These are phyloP conservation scores for Sinocyclocheilus anophthalmus DNA, from an alignment of 2,113 vertebrate genomes.

Conservation along the genomic window DNA sequence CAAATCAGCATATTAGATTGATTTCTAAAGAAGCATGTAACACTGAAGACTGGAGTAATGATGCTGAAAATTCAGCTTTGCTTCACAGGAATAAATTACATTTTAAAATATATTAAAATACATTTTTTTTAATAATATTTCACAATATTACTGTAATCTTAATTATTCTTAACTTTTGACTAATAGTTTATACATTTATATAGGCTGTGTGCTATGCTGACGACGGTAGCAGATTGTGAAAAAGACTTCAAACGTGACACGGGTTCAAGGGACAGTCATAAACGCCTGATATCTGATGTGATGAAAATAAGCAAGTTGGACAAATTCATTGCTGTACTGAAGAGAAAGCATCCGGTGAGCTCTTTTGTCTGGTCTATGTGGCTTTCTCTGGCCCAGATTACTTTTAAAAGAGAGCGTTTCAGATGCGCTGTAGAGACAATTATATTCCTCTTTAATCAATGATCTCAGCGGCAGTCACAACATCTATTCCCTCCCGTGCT, in stretches of 20 bases:
- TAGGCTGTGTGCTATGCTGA: neutral
- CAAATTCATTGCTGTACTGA: neutral
- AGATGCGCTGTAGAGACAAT: neutral
- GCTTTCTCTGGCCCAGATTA: conserved; percentile 27
- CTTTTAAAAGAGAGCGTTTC: conserved; percentile 30
- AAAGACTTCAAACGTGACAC: neutral
- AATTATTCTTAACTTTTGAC: neutral
- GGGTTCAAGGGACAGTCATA: neutral
- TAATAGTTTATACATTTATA: too few relatives aligned
- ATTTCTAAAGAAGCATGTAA: neutral
- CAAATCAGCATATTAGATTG: neutral
- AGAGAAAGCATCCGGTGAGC: conserved; percentile 14
- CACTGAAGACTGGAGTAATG: neutral
- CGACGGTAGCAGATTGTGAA: neutral
- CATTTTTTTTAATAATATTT: too few relatives aligned
- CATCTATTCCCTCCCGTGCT: neutral
- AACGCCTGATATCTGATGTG: conserved; percentile 19
- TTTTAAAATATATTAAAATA: neutral
- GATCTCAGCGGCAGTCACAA: neutral
- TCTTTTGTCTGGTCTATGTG: conserved; percentile 21
- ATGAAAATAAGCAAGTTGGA: conserved; percentile 19
- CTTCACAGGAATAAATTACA: neutral
- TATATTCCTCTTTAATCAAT: conserved; percentile 32
- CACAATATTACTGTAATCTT: neutral
- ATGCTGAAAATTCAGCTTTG: neutral